Base-by-base conservation (phyloP, 2,797 vertebrate genomes). In the Cyprinella venusta region DNA sequence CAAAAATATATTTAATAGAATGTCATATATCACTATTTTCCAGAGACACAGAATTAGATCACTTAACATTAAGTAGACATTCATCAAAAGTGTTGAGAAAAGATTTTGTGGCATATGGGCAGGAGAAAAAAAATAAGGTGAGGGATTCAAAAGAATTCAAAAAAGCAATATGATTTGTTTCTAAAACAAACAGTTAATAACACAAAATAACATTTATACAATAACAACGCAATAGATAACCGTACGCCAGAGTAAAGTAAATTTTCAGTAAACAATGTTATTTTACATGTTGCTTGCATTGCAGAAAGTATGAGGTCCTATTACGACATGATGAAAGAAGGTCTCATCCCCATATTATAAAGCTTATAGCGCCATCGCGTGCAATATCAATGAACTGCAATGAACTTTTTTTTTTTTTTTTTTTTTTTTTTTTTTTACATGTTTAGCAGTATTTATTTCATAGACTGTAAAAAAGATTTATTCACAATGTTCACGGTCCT, bases 351-450 rank as follows among this genome's bases (percentile, higher is more conserved):
- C 42, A 15, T 30, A 19, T 76, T 42, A 7, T 45, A 38, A 76
- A 82, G 33, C 61, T 65, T 78, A 2, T 67, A 80, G 12, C 76
- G 76, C 80, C 65, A 64, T 76, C 83, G 38, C 5, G 54, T 85
- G 86, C 21, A 50, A 12, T 30, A n/a, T 8, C 0, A 4, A 36
- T 8, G n/a, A n/a, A 80, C 50, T 83, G 81, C 76, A 65, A 54
- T 30, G 5, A 38, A 3, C 8, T 2, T 61, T n/a, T 71, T n/a
- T n/a, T n/a, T n/a, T n/a, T n/a, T n/a, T n/a, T n/a, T n/a, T n/a
- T n/a, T n/a, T n/a, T n/a, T n/a, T n/a, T n/a, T n/a, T n/a, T n/a
- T n/a, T n/a, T 71, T 24, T 56, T n/a, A 33, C 6, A 54, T 12
- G 15, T 30, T 64, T 67, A 2, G 9, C 16, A 16, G 10, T 70